phyloP scores from a whole-genome alignment of 2,113 vertebrate species.

The Arenaria interpres region DNA sequence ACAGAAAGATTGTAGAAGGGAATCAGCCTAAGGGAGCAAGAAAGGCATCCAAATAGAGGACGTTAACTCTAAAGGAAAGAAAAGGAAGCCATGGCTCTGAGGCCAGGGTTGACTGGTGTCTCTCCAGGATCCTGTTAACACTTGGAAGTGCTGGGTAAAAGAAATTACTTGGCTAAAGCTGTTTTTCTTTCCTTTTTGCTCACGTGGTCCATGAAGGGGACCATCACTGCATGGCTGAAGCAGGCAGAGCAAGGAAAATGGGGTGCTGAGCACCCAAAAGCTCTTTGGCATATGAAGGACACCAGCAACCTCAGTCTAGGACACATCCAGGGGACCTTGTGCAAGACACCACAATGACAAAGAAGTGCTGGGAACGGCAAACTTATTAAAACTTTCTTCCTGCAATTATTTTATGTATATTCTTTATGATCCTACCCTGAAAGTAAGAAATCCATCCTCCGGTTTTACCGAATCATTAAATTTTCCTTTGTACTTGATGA shows the following conservation, averaged over 20 bases:
- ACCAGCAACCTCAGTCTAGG: background rate
- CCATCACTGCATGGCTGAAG: background rate
- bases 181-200: background rate
- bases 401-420: constrained; percentile 47
- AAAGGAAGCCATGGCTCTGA: background rate
- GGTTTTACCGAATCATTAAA: background rate
- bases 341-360: background rate
- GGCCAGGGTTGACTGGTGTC: background rate
- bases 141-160: background rate
- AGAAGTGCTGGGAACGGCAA: background rate
- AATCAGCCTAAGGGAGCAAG: background rate
- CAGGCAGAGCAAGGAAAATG: background rate
- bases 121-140: background rate
- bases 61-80: background rate
- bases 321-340: background rate
- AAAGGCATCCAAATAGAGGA: background rate
- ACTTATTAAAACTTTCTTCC: constrained; percentile 24
- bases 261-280: background rate
- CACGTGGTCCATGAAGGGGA: background rate
- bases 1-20: background rate
- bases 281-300: background rate
- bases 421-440: background rate
- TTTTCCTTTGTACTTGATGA: background rate
- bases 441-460: background rate
- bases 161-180: background rate